Evolutionary conservation across 2,113 vertebrate genomes (phyloP).

Genomic region (Neotragus moschatus): DNA sequence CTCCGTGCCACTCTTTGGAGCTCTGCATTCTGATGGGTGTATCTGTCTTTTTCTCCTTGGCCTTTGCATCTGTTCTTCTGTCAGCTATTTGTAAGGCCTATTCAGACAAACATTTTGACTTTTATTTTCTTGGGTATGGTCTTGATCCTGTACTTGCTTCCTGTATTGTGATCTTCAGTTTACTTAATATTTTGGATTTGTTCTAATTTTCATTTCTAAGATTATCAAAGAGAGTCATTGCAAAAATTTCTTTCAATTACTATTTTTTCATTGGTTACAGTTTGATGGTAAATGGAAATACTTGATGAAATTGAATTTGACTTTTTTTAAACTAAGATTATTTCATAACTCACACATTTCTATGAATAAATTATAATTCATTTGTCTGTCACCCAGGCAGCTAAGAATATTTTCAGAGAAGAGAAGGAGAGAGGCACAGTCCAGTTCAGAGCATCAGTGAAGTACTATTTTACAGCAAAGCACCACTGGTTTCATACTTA

Average conservation of each 20-base stretch:
- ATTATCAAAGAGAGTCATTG: not conserved
- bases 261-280: not conserved
- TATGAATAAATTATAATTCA: not conserved
- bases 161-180: not conserved
- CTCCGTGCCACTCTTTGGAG: not conserved
- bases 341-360: not conserved
- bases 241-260: not conserved
- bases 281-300: not conserved
- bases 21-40: not conserved
- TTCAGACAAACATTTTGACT: not conserved
- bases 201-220: not conserved
- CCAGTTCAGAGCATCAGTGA: not conserved
- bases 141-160: not conserved
- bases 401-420: not conserved
- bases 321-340: not conserved
- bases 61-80: not conserved
- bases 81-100: not conserved
- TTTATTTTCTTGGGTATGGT: not conserved
- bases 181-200: not conserved
- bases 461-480: not conserved
- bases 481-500: rapidly evolving
- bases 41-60: not conserved
- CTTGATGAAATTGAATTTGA: not conserved
- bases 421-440: not conserved
- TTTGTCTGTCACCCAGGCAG: not conserved